Evolutionary conservation across 2,797 vertebrate genomes (phyloP).

Genomic region (Fratercula arctica): DNA sequence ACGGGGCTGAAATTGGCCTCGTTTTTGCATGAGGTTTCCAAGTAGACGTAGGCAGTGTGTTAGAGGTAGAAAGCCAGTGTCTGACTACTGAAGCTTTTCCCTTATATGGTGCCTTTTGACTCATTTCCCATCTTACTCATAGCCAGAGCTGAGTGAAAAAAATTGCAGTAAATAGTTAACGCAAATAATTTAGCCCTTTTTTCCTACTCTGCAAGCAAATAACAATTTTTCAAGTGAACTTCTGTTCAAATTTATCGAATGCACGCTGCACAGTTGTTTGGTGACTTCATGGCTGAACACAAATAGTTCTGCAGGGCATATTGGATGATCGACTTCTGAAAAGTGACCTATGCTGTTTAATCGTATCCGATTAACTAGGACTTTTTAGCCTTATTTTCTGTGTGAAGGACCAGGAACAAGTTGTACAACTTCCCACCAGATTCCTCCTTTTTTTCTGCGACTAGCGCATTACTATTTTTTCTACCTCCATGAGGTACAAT

Average conservation of each 20-base stretch:
- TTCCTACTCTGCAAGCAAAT: background rate
- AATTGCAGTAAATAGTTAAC: background rate
- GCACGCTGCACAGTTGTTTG: background rate
- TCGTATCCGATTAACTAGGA: background rate
- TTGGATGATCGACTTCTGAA: background rate
- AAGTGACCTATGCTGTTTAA: background rate
- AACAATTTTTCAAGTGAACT: background rate
- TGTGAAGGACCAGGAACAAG: background rate
- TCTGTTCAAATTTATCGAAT: background rate
- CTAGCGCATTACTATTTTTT: background rate
- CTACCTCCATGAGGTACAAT: background rate
- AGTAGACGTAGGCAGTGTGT: background rate
- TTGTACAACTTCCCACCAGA: background rate
- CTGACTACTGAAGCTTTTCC: background rate
- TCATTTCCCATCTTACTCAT: background rate
- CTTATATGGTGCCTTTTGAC: background rate
- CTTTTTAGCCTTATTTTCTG: background rate
- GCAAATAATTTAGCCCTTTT: background rate
- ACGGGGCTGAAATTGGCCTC: background rate
- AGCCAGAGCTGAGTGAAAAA: background rate
- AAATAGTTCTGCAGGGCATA: background rate
- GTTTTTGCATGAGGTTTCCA: background rate
- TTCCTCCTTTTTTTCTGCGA: background rate
- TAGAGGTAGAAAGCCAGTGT: background rate
- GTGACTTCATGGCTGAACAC: background rate